Evolutionary conservation across 1,140 invertebrate genomes (phyloP).

Genomic region (Drosophila kurseongensis): DNA sequence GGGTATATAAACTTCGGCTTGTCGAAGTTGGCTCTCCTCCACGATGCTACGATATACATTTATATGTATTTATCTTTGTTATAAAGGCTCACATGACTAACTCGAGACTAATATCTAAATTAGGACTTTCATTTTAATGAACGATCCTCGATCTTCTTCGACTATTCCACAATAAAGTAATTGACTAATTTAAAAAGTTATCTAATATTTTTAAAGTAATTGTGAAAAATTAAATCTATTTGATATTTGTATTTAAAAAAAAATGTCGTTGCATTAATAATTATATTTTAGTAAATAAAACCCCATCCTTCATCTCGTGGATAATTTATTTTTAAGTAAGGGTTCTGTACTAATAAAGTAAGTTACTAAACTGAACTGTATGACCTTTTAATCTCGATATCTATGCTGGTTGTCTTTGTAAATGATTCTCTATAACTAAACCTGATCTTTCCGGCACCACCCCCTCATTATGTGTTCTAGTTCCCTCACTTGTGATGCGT

Average conservation of each 20-base stretch:
- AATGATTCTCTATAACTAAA: not conserved
- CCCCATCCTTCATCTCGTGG: not conserved
- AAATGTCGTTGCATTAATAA: not conserved
- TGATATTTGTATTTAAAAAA: no score
- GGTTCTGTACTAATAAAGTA: slow-evolving; percentile 10
- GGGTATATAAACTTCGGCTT: no score
- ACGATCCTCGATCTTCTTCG: slow-evolving; percentile 4
- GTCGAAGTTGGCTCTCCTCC: no score
- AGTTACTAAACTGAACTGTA: slow-evolving; percentile 7
- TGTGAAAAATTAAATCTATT: no score
- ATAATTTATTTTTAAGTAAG: not conserved
- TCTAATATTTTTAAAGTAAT: no score
- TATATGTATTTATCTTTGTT: slow-evolving; percentile 1
- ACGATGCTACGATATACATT: not conserved
- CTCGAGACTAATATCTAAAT: slow-evolving; percentile 26
- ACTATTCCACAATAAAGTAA: not conserved
- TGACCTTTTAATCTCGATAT: not conserved
- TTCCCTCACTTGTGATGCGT: slow-evolving; percentile 34
- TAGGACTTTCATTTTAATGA: slow-evolving; percentile 23
- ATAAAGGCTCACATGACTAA: slow-evolving; percentile 35
- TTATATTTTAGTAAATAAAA: slow-evolving; percentile 2
- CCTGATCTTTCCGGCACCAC: not conserved
- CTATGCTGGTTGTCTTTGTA: slow-evolving; percentile 7
- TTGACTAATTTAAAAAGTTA: no score
- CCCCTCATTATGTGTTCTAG: slow-evolving; percentile 13